phyloP scores from a whole-genome alignment of 2,888 invertebrate species.

The Chalcosyrphus nemorum region DNA sequence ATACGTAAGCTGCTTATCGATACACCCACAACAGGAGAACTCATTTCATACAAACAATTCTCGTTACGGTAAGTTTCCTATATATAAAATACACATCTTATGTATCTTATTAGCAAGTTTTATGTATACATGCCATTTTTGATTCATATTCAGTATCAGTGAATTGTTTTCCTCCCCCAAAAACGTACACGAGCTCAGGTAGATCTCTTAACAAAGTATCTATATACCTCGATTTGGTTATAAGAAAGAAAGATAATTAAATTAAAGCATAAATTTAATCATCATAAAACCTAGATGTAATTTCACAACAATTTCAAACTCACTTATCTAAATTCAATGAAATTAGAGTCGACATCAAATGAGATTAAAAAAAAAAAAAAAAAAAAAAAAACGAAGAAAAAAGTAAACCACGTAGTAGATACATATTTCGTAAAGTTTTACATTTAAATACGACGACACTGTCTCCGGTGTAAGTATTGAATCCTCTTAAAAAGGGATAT shows the following conservation, averaged over 20 bases:
- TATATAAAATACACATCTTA: no score
- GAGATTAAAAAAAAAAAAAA: background rate
- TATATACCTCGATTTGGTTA: background rate
- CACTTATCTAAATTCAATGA: background rate
- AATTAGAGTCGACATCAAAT: background rate
- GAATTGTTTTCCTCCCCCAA: background rate
- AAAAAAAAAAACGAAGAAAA: background rate
- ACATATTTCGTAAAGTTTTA: background rate
- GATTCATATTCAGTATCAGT: background rate
- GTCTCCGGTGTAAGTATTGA: background rate
- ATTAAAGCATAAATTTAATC: background rate
- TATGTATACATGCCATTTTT: background rate
- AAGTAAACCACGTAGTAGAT: background rate
- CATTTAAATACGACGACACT: background rate
- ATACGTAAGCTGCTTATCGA: conserved; percentile 33
- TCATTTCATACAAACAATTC: background rate
- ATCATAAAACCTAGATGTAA: background rate
- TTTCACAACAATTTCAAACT: background rate
- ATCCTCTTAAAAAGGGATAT: conserved; percentile 25
- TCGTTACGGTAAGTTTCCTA: background rate
- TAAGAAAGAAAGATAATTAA: background rate
- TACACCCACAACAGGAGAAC: background rate
- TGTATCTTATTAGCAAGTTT: background rate
- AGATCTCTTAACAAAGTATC: background rate
- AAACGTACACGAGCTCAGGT: background rate